phyloP scores from a whole-genome alignment of 2,888 invertebrate species.

The Pterostichus madidus region DNA sequence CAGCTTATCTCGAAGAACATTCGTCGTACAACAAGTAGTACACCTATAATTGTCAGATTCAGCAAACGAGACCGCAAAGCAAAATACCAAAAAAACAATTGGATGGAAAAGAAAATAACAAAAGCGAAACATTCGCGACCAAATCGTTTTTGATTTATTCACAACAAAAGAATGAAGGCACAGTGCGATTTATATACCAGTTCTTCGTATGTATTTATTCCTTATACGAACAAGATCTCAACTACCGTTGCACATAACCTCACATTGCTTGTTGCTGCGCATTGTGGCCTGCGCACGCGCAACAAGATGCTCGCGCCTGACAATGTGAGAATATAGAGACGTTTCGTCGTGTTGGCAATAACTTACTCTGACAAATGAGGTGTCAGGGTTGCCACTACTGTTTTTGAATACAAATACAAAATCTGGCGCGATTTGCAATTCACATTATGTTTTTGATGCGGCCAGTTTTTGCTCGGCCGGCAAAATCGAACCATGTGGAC shows the following conservation, averaged over 20 bases:
- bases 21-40: slow-evolving; percentile 53
- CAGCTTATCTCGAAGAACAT: slow-evolving; percentile 55
- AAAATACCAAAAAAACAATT: slow-evolving; percentile 39
- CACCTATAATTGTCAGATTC: slow-evolving; percentile 62
- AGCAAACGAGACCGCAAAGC: slow-evolving; percentile 46
- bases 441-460: slow-evolving; percentile 70
- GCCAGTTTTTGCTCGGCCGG: slow-evolving; percentile 52
- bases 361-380: slow-evolving; percentile 77
- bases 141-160: slow-evolving; percentile 64
- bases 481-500: slow-evolving; percentile 11
- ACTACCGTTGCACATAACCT: slow-evolving; percentile 47
- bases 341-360: slow-evolving; percentile 71
- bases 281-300: slow-evolving; percentile 8
- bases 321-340: slow-evolving; percentile 60
- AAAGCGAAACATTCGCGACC: slow-evolving; percentile 24
- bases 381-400: slow-evolving; percentile 75
- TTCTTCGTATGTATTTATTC: slow-evolving; percentile 59
- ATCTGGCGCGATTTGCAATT: slow-evolving; percentile 75
- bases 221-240: slow-evolving; percentile 54
- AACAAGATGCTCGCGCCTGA: slow-evolving; percentile 16
- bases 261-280: slow-evolving; percentile 2
- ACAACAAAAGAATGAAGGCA: slow-evolving; percentile 61
- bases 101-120: slow-evolving; percentile 29
- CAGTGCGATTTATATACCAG: slow-evolving; percentile 59
- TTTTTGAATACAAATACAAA: slow-evolving; percentile 76